phyloP scores from a whole-genome alignment of 2,113 vertebrate genomes.

The Bagarius yarrelli region DNA sequence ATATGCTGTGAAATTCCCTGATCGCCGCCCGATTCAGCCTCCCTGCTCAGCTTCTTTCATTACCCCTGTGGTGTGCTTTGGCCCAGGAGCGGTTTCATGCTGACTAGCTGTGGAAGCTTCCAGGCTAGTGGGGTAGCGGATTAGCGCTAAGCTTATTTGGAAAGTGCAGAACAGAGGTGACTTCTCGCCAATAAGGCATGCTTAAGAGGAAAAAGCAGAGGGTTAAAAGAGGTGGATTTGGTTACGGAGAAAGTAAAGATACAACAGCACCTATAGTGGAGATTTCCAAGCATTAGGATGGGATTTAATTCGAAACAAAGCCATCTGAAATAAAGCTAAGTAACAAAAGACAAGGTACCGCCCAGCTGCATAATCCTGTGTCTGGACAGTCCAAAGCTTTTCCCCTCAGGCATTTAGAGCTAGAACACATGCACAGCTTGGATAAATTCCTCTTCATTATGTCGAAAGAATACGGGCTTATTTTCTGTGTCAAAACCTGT shows the following conservation, averaged over 20 bases:
- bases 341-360: conserved; percentile 56
- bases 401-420: conserved; percentile 57
- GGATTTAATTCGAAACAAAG: conserved; percentile 61
- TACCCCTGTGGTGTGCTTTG: background rate
- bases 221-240: background rate
- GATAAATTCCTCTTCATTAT: conserved; percentile 46
- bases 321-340: conserved; percentile 57
- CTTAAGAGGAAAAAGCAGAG: conserved; percentile 1
- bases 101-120: conserved; percentile 24
- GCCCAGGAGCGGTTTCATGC: conserved; percentile 15
- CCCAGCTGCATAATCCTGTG: conserved; percentile 56
- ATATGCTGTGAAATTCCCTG: conserved; percentile 5
- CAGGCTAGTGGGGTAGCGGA: conserved; percentile 53
- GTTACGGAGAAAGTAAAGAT: conserved; percentile 33
- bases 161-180: conserved; percentile 41
- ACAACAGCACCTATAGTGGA: conserved; percentile 56
- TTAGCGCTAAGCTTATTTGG: conserved; percentile 59
- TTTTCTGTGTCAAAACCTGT: conserved; percentile 33
- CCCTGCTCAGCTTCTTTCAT: background rate
- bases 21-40: background rate
- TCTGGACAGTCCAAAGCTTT: conserved; percentile 55
- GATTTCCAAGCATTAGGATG: conserved; percentile 62
- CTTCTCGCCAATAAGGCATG: background rate
- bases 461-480: conserved; percentile 44
- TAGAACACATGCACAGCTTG: conserved; percentile 31